Percentiles rank a stretch among this genome's conserved stretches.
Evolutionary conservation across 2,888 invertebrate species (phyloP).

Genomic region (Cantharis rustica): DNA sequence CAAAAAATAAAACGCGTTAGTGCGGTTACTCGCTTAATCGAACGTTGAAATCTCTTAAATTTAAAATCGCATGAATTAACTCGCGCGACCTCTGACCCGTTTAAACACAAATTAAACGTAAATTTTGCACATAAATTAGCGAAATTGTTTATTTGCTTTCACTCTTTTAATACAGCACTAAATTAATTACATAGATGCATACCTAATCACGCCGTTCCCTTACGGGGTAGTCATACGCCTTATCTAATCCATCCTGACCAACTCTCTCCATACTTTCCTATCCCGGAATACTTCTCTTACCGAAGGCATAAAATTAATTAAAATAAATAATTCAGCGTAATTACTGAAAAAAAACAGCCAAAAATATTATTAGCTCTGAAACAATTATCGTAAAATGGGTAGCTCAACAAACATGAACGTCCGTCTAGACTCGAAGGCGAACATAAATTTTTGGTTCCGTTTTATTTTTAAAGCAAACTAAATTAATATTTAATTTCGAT

Average conservation of each 20-base stretch:
- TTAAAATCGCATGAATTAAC: neutral
- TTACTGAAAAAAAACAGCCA: neutral
- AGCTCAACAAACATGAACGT: neutral
- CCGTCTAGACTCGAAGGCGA: neutral
- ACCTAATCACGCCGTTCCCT: no score
- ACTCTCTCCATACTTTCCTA: no score
- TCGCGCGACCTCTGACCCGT: neutral
- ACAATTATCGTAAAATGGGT: neutral
- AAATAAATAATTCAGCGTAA: neutral
- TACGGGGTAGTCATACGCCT: no score
- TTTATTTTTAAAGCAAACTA: neutral
- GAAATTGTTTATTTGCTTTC: neutral
- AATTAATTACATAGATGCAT: neutral
- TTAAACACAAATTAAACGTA: neutral
- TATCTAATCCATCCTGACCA: no score
- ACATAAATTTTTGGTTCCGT: neutral
- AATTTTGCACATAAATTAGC: neutral
- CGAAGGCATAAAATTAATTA: neutral
- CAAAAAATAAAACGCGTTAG: neutral
- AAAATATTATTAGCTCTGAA: neutral
- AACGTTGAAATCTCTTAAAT: neutral
- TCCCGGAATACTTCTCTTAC: no score
- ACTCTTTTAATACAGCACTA: neutral
- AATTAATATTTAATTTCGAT: neutral
- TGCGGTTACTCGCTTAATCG: neutral